phyloP scores from a whole-genome alignment of 2,113 vertebrate species.

The Balaeniceps rex region DNA sequence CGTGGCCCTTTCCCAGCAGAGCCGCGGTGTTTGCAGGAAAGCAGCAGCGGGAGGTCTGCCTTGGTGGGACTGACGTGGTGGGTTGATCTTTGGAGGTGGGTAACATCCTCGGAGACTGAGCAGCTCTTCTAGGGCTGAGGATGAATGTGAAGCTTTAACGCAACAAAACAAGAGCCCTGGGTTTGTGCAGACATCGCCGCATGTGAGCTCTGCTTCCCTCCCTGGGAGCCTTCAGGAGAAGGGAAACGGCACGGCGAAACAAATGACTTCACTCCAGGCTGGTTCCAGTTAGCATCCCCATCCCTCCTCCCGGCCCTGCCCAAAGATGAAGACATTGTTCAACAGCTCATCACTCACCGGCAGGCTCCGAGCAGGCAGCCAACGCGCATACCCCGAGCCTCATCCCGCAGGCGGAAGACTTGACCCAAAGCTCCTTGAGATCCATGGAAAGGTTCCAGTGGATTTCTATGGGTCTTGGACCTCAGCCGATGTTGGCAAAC shows the following conservation, averaged over 20 bases:
- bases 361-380: constrained; percentile 28
- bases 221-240: not conserved
- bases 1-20: not conserved
- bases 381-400: not conserved
- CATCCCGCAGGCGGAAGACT: not conserved
- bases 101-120: rapidly evolving
- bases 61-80: not conserved
- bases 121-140: not conserved
- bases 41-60: not conserved
- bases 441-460: constrained; percentile 46
- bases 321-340: constrained; percentile 57
- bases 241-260: not conserved
- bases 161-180: rapidly evolving
- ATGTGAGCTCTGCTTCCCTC: not conserved
- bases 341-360: constrained; percentile 53
- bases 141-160: not conserved
- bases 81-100: not conserved
- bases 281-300: constrained; percentile 51
- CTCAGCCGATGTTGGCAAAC: constrained; percentile 29
- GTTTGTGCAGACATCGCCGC: not conserved
- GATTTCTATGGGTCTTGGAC: constrained; percentile 48
- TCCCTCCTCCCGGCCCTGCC: constrained; percentile 39
- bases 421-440: constrained; percentile 42
- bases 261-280: constrained; percentile 51
- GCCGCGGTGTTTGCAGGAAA: not conserved